A percentile compares a stretch with the other conserved stretches of the same genome.
These are phyloP conservation scores for Psittacula derbiana DNA, from an alignment of 2,797 vertebrate species.

Conservation along the genomic window DNA sequence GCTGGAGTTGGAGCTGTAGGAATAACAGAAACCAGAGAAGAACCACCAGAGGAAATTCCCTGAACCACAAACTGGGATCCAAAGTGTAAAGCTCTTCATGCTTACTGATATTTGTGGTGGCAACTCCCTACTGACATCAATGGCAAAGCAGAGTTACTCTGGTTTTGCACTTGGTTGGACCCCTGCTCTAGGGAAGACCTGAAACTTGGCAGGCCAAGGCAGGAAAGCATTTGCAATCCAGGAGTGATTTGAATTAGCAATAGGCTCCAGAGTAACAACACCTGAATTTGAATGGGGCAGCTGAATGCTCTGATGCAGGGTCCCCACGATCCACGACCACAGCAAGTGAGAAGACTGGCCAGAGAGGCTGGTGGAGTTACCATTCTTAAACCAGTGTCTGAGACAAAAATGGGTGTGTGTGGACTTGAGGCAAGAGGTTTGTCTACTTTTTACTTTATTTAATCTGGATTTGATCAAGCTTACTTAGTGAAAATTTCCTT, in stretches of 20 bases:
- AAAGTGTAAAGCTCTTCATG: neutral
- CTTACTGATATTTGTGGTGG: neutral
- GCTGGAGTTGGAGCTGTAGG: neutral
- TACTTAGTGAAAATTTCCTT: neutral
- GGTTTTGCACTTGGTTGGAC: neutral
- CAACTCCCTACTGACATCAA: neutral
- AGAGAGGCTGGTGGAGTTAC: neutral
- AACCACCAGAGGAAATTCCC: neutral
- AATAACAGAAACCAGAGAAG: neutral
- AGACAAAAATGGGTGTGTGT: neutral
- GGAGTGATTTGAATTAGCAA: neutral
- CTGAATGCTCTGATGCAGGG: neutral
- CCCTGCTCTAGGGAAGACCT: neutral
- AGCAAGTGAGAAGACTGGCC: neutral
- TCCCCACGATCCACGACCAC: accelerated
- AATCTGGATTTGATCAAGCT: neutral
- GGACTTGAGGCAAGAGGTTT: neutral
- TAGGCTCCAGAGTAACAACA: neutral
- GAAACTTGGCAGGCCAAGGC: neutral
- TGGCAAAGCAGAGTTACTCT: neutral
- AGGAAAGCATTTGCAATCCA: neutral
- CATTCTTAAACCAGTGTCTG: neutral
- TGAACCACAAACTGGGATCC: neutral
- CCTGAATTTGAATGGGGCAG: neutral
- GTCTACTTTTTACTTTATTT: neutral